A percentile compares a stretch with the other conserved stretches of the same genome.
Evolutionary conservation across 2,797 vertebrate species (phyloP).

Genomic region (Aplochiton taeniatus): DNA sequence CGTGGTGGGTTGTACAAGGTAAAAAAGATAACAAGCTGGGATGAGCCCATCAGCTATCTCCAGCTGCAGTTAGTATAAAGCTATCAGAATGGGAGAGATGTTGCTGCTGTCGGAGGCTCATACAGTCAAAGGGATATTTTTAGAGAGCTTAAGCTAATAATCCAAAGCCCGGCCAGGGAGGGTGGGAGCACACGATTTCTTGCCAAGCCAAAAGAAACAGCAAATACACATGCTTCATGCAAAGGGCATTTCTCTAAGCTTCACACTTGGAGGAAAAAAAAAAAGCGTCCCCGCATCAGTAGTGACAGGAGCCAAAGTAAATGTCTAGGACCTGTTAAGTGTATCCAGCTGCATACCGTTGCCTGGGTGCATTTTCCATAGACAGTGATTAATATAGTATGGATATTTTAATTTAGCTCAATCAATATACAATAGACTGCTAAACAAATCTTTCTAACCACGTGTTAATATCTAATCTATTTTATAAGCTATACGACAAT

Average conservation of each 20-base stretch:
- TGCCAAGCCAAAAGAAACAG: conserved; percentile 62
- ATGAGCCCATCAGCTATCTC: conserved; percentile 58
- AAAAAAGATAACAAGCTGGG: conserved; percentile 64
- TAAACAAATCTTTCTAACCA: background rate
- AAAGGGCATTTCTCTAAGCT: conserved; percentile 55
- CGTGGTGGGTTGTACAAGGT: conserved; percentile 62
- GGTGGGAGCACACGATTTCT: conserved; percentile 52
- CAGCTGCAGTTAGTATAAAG: conserved; percentile 67
- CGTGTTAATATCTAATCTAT: too few species aligned
- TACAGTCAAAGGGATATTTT: conserved; percentile 78
- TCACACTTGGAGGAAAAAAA: conserved; percentile 35
- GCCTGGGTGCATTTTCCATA: background rate
- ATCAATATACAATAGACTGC: too few species aligned
- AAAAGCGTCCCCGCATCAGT: conserved; percentile 17
- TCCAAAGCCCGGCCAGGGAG: conserved; percentile 63
- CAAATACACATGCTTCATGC: conserved; percentile 57
- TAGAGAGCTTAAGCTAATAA: conserved; percentile 80
- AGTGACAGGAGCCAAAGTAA: conserved; percentile 43
- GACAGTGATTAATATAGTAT: background rate
- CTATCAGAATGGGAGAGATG: conserved; percentile 74
- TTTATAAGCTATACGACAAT: background rate
- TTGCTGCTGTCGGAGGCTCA: conserved; percentile 71
- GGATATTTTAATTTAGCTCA: background rate
- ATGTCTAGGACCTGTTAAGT: conserved; percentile 33
- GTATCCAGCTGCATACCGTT: conserved; percentile 2